phyloP scores from a whole-genome alignment of 2,113 vertebrate species.

The Candoia aspera region DNA sequence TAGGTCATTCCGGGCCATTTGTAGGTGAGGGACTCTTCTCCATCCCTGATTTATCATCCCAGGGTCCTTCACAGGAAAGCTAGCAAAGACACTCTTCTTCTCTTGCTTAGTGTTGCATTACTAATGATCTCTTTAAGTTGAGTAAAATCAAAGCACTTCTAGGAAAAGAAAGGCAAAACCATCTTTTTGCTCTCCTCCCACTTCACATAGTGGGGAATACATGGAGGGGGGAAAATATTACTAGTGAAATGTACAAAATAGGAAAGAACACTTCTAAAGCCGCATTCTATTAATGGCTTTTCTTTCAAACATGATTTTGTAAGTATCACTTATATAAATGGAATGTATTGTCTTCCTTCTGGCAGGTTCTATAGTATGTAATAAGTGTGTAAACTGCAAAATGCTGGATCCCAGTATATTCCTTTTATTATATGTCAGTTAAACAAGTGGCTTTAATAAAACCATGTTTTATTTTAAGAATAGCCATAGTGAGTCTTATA shows the following conservation, averaged over 20 bases:
- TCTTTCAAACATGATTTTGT: not conserved
- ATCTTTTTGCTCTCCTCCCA: not conserved
- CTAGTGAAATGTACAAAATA: not conserved
- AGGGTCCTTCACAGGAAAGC: not conserved
- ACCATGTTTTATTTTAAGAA: not conserved
- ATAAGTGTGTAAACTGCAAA: conserved; percentile 1
- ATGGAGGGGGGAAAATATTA: not conserved
- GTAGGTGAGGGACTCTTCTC: not conserved
- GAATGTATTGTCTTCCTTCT: not conserved
- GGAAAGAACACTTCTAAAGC: not conserved
- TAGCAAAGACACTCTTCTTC: not conserved
- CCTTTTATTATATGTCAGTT: not conserved
- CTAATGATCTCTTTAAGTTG: not conserved
- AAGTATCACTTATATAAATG: not conserved
- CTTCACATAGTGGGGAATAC: not conserved
- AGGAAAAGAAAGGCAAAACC: not conserved
- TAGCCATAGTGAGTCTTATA: not conserved
- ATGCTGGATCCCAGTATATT: not conserved
- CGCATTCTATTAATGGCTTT: not conserved
- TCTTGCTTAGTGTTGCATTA: not conserved
- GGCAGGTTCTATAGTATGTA: not conserved
- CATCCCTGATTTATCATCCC: not conserved
- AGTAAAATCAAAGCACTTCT: not conserved
- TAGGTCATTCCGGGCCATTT: not conserved
- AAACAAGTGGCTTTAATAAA: not conserved